Evolutionary conservation across 2,113 vertebrate genomes (phyloP).

Genomic region (Beaufortia kweichowensis): DNA sequence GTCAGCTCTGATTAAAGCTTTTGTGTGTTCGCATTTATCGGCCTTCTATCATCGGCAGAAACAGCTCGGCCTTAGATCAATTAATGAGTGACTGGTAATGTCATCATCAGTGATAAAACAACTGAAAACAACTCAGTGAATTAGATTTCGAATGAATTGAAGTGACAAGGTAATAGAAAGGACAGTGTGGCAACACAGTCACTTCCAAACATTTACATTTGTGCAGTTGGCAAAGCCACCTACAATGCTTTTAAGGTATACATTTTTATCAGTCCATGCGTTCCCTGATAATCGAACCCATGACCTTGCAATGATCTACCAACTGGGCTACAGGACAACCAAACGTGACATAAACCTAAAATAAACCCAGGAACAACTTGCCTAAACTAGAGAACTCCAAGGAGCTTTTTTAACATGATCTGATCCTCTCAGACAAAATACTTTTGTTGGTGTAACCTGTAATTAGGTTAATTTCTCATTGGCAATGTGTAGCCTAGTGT

Average conservation of each 20-base stretch:
- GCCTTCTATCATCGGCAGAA: background rate
- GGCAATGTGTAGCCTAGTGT: background rate
- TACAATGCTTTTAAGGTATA: background rate
- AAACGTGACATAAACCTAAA: background rate
- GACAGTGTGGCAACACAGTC: no score
- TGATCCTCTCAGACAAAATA: no score
- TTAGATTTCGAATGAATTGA: background rate
- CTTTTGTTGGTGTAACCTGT: background rate
- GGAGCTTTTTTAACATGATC: no score
- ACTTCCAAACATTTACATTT: background rate
- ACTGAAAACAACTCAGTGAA: background rate
- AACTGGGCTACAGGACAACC: background rate
- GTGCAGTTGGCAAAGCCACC: background rate
- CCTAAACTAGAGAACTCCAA: no score
- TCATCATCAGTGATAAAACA: slow-evolving; percentile 6
- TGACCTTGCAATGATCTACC: background rate
- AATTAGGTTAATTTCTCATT: no score
- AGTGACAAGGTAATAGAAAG: background rate
- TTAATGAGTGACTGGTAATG: slow-evolving; percentile 1
- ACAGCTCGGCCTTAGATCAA: background rate
- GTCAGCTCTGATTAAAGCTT: slow-evolving; percentile 60
- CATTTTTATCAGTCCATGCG: slow-evolving; percentile 5
- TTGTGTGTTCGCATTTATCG: slow-evolving; percentile 30
- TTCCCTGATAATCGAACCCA: slow-evolving; percentile 2
- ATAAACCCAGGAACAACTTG: background rate